Conservation (phyloP, 2,797 vertebrate genomes). For the Sebastes aleutianus region DNA sequence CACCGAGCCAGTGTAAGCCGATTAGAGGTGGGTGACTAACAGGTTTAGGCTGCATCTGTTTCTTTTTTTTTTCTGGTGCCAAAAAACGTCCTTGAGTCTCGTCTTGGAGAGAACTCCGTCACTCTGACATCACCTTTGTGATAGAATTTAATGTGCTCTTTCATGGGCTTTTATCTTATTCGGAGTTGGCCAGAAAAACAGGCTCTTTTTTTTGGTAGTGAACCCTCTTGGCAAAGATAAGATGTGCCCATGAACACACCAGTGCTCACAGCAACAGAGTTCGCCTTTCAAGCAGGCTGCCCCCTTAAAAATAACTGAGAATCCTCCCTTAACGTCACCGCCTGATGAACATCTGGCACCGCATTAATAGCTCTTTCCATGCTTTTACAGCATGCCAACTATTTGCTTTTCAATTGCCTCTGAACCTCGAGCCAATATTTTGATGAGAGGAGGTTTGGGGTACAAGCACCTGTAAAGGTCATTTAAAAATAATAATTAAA, state of each 20-base stretch:
- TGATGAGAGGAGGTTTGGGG: conserved; percentile 23
- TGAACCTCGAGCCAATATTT: conserved; percentile 47
- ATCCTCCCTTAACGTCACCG: conserved; percentile 45
- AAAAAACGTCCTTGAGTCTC: conserved; percentile 60
- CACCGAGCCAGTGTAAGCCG: conserved; percentile 82
- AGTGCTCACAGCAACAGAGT: conserved; percentile 29
- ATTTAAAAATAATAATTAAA: conserved; percentile 4
- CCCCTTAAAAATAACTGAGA: conserved; percentile 35
- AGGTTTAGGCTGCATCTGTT: conserved; percentile 83
- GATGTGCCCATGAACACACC: conserved; percentile 25
- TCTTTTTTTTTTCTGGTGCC: conserved; percentile 72
- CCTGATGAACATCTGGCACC: conserved; percentile 73
- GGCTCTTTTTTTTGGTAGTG: background rate
- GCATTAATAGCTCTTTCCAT: conserved; percentile 56
- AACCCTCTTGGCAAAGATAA: conserved; percentile 42
- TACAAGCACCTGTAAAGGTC: conserved; percentile 30
- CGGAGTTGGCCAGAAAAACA: conserved; percentile 3
- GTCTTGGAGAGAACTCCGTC: conserved; percentile 60
- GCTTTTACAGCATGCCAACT: conserved; percentile 63
- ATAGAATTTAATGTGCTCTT: conserved; percentile 59
- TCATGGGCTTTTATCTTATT: conserved; percentile 50
- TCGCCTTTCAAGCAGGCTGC: conserved; percentile 41
- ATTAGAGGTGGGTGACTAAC: conserved; percentile 84
- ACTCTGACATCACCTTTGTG: conserved; percentile 67
- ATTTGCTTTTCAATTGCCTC: conserved; percentile 56